Evolutionary conservation across 1,140 invertebrate genomes (phyloP).

Genomic region (Drosophila prosaltans): DNA sequence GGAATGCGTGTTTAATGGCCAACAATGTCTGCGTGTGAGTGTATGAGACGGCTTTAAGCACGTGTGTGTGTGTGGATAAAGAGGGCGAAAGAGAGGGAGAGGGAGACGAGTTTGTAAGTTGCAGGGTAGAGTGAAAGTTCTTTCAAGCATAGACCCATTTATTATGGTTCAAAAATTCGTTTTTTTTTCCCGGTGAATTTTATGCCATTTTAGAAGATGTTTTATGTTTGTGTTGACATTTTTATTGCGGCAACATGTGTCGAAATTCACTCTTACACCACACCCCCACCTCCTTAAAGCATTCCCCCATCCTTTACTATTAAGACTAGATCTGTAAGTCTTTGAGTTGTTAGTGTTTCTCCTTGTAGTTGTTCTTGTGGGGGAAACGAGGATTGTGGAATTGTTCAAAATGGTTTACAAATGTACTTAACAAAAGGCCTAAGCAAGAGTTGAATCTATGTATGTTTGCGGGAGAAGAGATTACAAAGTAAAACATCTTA

Average conservation of each 20-base stretch:
- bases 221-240: conserved; percentile 81
- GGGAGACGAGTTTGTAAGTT: conserved; percentile 28
- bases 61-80: conserved; percentile 28
- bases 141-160: conserved; percentile 61
- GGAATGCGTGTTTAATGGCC: conserved; percentile 81
- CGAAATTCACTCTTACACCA: conserved; percentile 51
- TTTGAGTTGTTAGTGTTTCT: conserved; percentile 24
- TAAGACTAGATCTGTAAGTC: conserved; percentile 5
- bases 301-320: neutral
- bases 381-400: conserved; percentile 41
- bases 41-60: conserved; percentile 44
- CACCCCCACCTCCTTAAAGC: neutral
- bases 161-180: conserved; percentile 74
- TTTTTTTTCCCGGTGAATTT: conserved; percentile 41
- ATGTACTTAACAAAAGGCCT: conserved; percentile 60
- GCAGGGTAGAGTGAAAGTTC: conserved; percentile 34
- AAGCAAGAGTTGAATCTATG: conserved; percentile 64
- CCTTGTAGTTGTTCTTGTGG: conserved; percentile 29
- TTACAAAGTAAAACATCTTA: conserved; percentile 16
- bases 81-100: neutral
- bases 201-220: conserved; percentile 80
- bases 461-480: conserved; percentile 18
- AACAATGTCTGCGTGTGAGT: conserved; percentile 61
- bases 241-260: conserved; percentile 81
- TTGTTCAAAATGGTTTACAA: conserved; percentile 69